phyloP scores from a whole-genome alignment of 1,140 invertebrate species.

The Drosophila lacertosa region DNA sequence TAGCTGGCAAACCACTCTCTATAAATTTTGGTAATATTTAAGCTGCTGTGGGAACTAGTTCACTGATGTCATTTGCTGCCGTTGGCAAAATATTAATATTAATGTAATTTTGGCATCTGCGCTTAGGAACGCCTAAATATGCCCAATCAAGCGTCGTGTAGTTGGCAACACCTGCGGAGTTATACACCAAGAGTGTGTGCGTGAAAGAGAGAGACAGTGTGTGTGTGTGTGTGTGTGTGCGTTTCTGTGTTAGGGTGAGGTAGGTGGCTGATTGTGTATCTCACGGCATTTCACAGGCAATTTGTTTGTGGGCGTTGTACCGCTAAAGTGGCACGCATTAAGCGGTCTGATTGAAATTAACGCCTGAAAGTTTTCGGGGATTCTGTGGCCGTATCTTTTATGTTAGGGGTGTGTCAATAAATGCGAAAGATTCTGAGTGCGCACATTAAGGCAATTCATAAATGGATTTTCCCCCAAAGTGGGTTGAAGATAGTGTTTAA shows the following conservation, averaged over 20 bases:
- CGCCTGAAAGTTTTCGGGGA: conserved; percentile 55
- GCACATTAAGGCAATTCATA: conserved; percentile 12
- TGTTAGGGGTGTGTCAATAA: conserved; percentile 14
- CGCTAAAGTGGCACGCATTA: conserved; percentile 46
- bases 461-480: neutral
- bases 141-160: conserved; percentile 55
- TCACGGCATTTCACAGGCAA: conserved; percentile 37
- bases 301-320: conserved; percentile 49
- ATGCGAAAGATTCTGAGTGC: neutral
- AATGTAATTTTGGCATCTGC: conserved; percentile 61
- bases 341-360: conserved; percentile 70
- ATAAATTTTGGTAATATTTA: conserved; percentile 41
- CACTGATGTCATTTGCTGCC: conserved; percentile 65
- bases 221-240: neutral
- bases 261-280: neutral
- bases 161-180: conserved; percentile 63
- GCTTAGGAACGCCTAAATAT: conserved; percentile 33
- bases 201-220: neutral
- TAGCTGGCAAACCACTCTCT: neutral
- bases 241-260: neutral
- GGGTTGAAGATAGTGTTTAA: neutral
- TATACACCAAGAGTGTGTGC: neutral
- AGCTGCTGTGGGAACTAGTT: conserved; percentile 62
- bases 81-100: conserved; percentile 66
- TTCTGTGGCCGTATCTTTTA: conserved; percentile 19